Evolutionary conservation across 1,140 invertebrate species (phyloP).

Genomic region (Trialeurodes vaporariorum): DNA sequence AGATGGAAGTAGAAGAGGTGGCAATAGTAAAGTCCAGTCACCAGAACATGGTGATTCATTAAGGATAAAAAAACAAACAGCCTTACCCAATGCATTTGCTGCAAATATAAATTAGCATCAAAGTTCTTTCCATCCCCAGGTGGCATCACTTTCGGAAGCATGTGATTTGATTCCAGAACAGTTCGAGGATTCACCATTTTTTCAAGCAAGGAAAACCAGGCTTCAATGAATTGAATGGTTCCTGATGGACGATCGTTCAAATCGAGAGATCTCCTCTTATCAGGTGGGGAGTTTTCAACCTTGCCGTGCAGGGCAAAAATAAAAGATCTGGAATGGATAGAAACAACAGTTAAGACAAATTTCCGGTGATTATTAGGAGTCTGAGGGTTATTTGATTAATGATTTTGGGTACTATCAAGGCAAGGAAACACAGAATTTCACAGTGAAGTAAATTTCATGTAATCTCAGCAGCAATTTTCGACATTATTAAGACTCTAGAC

Average conservation of each 20-base stretch:
- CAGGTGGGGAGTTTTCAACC: constrained; percentile 11
- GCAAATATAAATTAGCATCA: constrained; percentile 64
- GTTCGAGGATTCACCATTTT: constrained; percentile 81
- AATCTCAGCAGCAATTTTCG: too few species aligned
- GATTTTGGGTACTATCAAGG: too few species aligned
- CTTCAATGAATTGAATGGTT: constrained; percentile 71
- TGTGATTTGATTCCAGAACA: constrained; percentile 69
- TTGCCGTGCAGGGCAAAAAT: constrained; percentile 39
- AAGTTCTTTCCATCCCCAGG: constrained; percentile 35
- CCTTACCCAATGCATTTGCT: constrained; percentile 58
- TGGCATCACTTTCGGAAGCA: constrained; percentile 42
- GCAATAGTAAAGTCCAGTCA: too few species aligned
- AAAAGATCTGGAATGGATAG: not conserved
- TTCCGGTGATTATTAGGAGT: too few species aligned
- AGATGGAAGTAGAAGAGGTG: too few species aligned
- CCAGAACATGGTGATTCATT: constrained; percentile 11
- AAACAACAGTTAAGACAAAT: too few species aligned
- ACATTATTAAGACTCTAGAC: too few species aligned
- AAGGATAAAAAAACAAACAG: not conserved
- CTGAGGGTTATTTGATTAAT: too few species aligned
- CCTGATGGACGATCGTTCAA: constrained; percentile 32
- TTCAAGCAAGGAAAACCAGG: constrained; percentile 73
- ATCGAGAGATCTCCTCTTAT: constrained; percentile 8
- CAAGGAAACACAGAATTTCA: too few species aligned
- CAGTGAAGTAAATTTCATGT: too few species aligned